A percentile compares a stretch with the other conserved stretches of the same genome.
phyloP scores from a whole-genome alignment of 2,113 vertebrate species.

The Urocynchramus pylzowi region DNA sequence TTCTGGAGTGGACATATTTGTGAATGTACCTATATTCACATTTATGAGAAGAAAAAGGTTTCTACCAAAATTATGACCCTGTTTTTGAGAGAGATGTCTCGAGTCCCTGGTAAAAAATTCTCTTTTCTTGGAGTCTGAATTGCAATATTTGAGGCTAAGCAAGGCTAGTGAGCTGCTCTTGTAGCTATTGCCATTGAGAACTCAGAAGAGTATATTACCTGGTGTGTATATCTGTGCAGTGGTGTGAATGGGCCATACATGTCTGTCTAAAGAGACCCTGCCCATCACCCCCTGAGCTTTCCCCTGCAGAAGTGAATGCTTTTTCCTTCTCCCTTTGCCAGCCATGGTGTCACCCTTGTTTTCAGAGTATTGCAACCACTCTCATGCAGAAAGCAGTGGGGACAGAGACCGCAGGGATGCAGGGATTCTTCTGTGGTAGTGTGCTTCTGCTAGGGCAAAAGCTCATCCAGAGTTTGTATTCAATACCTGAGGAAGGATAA shows the following conservation, averaged over 20 bases:
- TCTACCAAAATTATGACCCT: not conserved
- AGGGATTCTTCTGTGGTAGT: not conserved
- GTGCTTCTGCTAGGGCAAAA: not conserved
- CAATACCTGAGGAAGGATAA: not conserved
- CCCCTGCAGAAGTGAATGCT: not conserved
- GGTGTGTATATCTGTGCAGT: not conserved
- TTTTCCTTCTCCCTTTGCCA: not conserved
- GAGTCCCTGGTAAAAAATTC: not conserved
- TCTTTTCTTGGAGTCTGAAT: not conserved
- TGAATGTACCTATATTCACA: not conserved
- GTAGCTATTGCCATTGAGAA: not conserved
- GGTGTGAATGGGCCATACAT: accelerated
- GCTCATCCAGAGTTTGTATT: not conserved
- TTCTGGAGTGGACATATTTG: not conserved
- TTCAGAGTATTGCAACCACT: not conserved
- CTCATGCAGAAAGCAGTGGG: accelerated
- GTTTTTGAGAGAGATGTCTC: not conserved
- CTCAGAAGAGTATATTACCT: not conserved
- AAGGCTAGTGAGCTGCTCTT: not conserved
- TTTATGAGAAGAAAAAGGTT: not conserved
- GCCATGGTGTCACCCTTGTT: not conserved
- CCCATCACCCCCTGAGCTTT: accelerated
- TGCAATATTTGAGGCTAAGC: not conserved
- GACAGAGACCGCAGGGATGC: not conserved
- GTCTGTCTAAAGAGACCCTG: not conserved